Base-by-base conservation (phyloP, 2,888 invertebrate species). In the Volucella bombylans region DNA sequence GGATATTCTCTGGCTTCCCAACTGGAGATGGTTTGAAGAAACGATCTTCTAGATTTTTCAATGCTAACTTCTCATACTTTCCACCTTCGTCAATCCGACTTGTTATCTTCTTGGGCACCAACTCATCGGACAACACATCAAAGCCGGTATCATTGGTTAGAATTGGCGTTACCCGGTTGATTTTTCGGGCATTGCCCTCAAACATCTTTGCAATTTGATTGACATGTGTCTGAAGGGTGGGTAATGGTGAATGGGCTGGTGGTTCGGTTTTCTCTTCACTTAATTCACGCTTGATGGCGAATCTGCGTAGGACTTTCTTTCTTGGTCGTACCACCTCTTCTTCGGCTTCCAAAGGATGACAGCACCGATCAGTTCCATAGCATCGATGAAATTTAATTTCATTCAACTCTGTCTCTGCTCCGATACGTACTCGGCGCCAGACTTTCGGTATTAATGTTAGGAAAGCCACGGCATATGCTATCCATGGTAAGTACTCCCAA, bases 161-260 rank as follows among this genome's bases (percentile, higher is more conserved):
- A 4, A 88, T 88, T 9, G 90, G 90, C 9, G 88, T 82, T 9
- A 90, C 91, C 9, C 91, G 88, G 82, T 88, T 90, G 50, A 90
- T 89, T 87, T 90, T 90, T 68, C 52, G 89, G 89, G 86, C 87
- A 65, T 90, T 90, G 74, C 89, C 88, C 82, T 91, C 91, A 71
- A 91, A 91, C 91, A 90, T 90, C 76, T 90, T 88, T 11, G 91
- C 91, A 4, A 91, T 91, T 86, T 91, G 90, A 74, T 90, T 91
- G 39, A 91, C 91, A 86, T 91, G 88, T 54, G 88, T 90, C 50
- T 88, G 88, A 1, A 87, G 87, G 50, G 87, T 85, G 61, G 86
- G 82, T 14, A 76, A 77, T 9, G 71, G 68, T 1, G 72, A 73
- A 41, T 80, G 72, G 14, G 86, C 86, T 31, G 83, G 68, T 10